These are phyloP conservation scores for Orthosia gothica DNA, from an alignment of 2,888 invertebrate species.

Conservation along the genomic window DNA sequence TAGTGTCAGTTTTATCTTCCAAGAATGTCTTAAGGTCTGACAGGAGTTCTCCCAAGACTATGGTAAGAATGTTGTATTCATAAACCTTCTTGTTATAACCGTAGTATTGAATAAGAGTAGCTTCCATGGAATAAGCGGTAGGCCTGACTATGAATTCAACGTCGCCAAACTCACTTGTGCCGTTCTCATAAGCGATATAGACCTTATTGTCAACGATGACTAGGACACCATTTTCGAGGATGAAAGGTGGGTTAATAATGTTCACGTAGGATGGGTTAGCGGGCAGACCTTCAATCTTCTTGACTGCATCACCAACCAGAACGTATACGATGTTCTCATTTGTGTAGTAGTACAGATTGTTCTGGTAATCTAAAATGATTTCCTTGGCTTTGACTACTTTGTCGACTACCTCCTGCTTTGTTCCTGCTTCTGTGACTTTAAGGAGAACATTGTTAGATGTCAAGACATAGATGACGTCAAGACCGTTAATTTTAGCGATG, in stretches of 20 bases:
- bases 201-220: slow-evolving; percentile 72
- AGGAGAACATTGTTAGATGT: slow-evolving; percentile 78
- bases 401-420: slow-evolving; percentile 74
- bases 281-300: slow-evolving; percentile 78
- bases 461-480: slow-evolving; percentile 78
- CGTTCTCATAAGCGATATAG: slow-evolving; percentile 76
- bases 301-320: slow-evolving; percentile 69
- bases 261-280: slow-evolving; percentile 65
- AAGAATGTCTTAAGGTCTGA: slow-evolving; percentile 71
- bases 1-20: slow-evolving; percentile 65
- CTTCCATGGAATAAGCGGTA: slow-evolving; percentile 79
- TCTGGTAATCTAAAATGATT: slow-evolving; percentile 78
- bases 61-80: slow-evolving; percentile 76
- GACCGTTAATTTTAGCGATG: slow-evolving; percentile 75
- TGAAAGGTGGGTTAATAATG: slow-evolving; percentile 77
- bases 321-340: slow-evolving; percentile 76
- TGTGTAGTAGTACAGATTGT: slow-evolving; percentile 80
- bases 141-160: slow-evolving; percentile 74
- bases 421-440: slow-evolving; percentile 80
- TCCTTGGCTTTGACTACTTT: slow-evolving; percentile 76
- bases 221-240: slow-evolving; percentile 73
- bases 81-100: slow-evolving; percentile 83
- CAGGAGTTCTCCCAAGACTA: slow-evolving; percentile 64
- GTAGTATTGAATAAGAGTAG: slow-evolving; percentile 77
- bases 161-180: slow-evolving; percentile 68